Percentiles rank a stretch among this genome's conserved stretches.
Conservation (phyloP, 2,888 invertebrate species). For the Eristalis arbustorum region DNA sequence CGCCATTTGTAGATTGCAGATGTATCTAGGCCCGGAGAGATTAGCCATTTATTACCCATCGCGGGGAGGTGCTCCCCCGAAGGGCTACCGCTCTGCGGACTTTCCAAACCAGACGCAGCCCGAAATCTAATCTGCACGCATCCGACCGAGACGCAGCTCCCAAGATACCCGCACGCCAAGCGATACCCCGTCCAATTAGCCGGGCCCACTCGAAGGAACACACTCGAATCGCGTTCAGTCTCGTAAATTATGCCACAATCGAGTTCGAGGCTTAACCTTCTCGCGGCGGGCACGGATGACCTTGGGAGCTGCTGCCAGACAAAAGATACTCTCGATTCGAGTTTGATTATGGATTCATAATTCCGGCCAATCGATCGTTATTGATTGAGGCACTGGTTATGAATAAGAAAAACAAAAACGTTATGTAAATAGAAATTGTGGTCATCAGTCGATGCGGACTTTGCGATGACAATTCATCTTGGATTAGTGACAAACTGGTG, state of each 20-base stretch:
- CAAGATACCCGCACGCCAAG: not conserved
- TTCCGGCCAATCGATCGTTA: slow-evolving; percentile 4
- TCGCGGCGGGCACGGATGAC: not conserved
- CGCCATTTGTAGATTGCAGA: not conserved
- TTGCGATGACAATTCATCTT: not conserved
- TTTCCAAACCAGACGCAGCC: not conserved
- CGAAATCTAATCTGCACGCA: not conserved
- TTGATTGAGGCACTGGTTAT: slow-evolving; percentile 2
- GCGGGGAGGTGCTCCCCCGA: not conserved
- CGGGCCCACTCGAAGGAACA: not conserved
- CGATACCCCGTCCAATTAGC: not conserved
- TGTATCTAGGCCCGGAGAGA: not conserved
- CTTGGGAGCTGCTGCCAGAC: slow-evolving; percentile 13
- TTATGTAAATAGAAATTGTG: slow-evolving; percentile 9
- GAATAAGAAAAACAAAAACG: no score
- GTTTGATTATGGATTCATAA: slow-evolving; percentile 19
- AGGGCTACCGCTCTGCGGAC: not conserved
- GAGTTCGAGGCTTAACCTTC: slow-evolving; percentile 4
- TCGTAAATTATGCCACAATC: slow-evolving; percentile 5
- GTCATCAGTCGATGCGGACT: not conserved
- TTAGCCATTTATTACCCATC: not conserved
- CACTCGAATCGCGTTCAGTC: not conserved
- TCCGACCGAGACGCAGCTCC: not conserved
- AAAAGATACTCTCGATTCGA: slow-evolving; percentile 22
- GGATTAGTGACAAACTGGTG: not conserved